Base-by-base conservation (phyloP, 1,140 invertebrate genomes). In the Papilio aristodemus region DNA sequence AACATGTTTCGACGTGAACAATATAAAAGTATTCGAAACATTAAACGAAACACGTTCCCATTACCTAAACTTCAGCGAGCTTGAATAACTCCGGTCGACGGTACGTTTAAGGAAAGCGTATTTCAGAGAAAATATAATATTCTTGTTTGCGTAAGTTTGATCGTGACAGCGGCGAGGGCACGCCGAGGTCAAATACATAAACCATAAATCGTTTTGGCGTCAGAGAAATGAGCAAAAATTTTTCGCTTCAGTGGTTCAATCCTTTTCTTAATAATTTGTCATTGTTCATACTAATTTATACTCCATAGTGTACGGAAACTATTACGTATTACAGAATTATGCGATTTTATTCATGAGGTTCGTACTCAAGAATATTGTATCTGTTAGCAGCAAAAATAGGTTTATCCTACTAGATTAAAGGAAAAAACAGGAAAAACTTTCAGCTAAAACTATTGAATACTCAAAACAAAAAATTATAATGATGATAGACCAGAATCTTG, bases 141-240 rank as follows among this genome's bases (percentile, higher is more conserved):
- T 78, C 75, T 80, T 69, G 68, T 80, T 75, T 73, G 59, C 67
- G 78, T 81, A 82, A 84, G 72, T 80, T 86, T 79, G 80, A 82
- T 84, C 80, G 76, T 81, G 84, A 88, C 80, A 78, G 74, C 70
- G 76, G 69, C 73, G 76, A 67, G 63, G 73, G 75, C 71, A 77
- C 54, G 71, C 68, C 81, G 83, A 87, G 85, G 87, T 85, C 85
- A 85, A 90, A 87, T 78, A 88, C 80, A 90, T 90, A 87, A 87
- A 83, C 82, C 71, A 86, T 88, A 88, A 90, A 88, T 90, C 74
- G 81, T 84, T 75, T 78, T 78, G 77, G 78, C 78, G 69, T 71
- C 77, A 73, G 72, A 82, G 76, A 86, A 86, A 78, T 80, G 73
- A 78, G 79, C 72, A 82, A 84, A 84, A 80, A 74, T 79, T 84